These are phyloP conservation scores for Tetragonula clypearis DNA, from an alignment of 1,140 invertebrate species.

Conservation along the genomic window DNA sequence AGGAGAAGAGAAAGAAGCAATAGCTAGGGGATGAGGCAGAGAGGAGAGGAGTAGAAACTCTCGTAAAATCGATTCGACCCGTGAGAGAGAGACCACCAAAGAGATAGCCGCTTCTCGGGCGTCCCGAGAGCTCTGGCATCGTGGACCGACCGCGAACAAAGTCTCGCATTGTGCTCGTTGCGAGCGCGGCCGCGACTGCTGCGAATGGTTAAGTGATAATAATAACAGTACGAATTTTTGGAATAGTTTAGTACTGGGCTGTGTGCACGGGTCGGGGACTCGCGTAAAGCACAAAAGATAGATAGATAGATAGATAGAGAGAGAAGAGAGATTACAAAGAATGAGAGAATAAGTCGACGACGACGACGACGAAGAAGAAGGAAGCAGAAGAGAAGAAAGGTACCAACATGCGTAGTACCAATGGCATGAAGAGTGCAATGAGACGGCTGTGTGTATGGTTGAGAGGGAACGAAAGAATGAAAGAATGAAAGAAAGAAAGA, in stretches of 20 bases:
- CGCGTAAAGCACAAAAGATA: background rate
- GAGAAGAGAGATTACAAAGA: background rate
- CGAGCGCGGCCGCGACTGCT: slow-evolving; percentile 43
- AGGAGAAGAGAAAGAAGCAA: background rate
- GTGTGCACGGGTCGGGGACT: background rate
- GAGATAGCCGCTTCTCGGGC: slow-evolving; percentile 49
- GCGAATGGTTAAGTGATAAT: slow-evolving; percentile 70
- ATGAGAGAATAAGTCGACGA: background rate
- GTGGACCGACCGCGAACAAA: slow-evolving; percentile 65
- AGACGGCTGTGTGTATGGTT: background rate
- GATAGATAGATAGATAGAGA: background rate
- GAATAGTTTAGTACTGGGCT: slow-evolving; percentile 68
- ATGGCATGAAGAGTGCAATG: background rate
- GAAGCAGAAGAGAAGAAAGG: background rate
- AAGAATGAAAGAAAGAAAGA: background rate
- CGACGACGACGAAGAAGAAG: background rate
- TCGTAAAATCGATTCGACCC: slow-evolving; percentile 56
- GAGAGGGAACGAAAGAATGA: slow-evolving; percentile 37
- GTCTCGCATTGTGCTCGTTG: slow-evolving; percentile 66
- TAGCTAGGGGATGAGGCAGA: background rate
- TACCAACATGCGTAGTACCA: too few relatives aligned
- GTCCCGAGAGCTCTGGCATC: slow-evolving; percentile 15
- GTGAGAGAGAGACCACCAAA: slow-evolving; percentile 54
- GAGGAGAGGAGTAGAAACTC: slow-evolving; percentile 32
- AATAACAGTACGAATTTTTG: slow-evolving; percentile 73